Conservation (phyloP, 2,888 invertebrate genomes). For the Lepeophtheirus nordmannii region DNA sequence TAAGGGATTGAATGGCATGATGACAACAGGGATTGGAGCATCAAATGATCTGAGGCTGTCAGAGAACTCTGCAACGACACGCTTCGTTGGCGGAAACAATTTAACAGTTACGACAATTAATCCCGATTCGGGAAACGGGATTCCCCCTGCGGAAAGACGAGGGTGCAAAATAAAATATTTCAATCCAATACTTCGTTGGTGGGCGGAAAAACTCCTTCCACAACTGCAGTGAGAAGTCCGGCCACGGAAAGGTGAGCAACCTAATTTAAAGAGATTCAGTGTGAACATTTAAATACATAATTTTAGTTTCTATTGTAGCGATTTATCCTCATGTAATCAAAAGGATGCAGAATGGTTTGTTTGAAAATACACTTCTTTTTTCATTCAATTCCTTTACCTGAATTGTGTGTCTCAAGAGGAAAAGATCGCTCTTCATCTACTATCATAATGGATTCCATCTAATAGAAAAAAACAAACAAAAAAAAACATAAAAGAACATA, state of each 20-base stretch:
- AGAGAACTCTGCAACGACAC: slow-evolving; percentile 10
- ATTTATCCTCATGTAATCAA: slow-evolving; percentile 12
- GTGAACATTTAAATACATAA: neutral
- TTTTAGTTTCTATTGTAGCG: slow-evolving; percentile 6
- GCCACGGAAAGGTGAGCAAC: slow-evolving; percentile 6
- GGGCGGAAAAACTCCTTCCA: slow-evolving; percentile 7
- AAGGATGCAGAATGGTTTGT: slow-evolving; percentile 18
- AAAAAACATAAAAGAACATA: neutral
- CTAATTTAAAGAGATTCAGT: neutral
- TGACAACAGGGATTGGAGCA: neutral
- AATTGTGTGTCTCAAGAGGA: no score
- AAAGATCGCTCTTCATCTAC: no score
- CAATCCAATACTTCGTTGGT: slow-evolving; percentile 8
- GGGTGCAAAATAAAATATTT: slow-evolving; percentile 13
- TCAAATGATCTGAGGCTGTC: slow-evolving; percentile 4
- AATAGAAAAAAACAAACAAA: neutral
- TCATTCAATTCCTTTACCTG: neutral
- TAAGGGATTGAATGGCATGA: neutral
- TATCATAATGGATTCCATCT: no score
- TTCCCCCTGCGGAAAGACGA: slow-evolving; percentile 19
- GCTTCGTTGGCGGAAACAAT: slow-evolving; percentile 7
- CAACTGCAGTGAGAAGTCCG: slow-evolving; percentile 10
- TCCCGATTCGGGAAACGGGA: slow-evolving; percentile 21
- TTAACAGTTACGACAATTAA: slow-evolving; percentile 4
- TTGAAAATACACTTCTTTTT: neutral